Conservation (phyloP, 2,113 vertebrate species). For the Astatoreochromis straeleni region DNA sequence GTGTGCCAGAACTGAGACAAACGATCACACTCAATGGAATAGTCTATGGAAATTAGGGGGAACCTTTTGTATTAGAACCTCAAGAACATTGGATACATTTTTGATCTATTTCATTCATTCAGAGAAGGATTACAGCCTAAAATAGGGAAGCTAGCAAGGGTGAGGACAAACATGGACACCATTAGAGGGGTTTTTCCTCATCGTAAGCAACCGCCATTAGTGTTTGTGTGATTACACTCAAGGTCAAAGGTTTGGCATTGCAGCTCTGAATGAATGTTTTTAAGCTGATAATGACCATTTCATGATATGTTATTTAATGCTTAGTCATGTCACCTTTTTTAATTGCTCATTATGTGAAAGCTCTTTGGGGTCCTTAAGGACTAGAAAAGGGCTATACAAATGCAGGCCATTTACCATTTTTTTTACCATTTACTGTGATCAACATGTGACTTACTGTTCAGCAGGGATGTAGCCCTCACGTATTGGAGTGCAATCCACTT, state of each 20-base stretch:
- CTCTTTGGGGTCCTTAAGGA: no score
- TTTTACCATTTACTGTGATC: not conserved
- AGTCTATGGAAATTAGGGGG: not conserved
- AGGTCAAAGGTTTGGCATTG: not conserved
- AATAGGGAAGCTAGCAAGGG: not conserved
- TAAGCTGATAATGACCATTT: not conserved
- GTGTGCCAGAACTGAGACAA: not conserved
- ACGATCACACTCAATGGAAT: not conserved
- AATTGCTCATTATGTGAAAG: not conserved
- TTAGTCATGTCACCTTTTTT: not conserved
- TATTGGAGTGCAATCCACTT: slow-evolving; percentile 88
- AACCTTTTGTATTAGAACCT: not conserved
- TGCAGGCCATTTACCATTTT: no score
- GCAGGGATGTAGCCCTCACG: slow-evolving; percentile 94
- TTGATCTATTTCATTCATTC: not conserved
- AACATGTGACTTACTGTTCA: slow-evolving; percentile 85
- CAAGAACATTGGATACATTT: not conserved
- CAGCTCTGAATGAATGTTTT: not conserved
- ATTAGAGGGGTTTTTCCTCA: not conserved
- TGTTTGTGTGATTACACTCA: not conserved
- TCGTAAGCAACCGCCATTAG: not conserved
- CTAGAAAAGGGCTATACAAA: no score
- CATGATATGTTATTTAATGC: not conserved
- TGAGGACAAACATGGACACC: not conserved
- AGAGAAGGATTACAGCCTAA: not conserved